A percentile compares a stretch with the other conserved stretches of the same genome.
These are phyloP conservation scores for Pammene aurita DNA, from an alignment of 2,888 invertebrate species.

Conservation along the genomic window DNA sequence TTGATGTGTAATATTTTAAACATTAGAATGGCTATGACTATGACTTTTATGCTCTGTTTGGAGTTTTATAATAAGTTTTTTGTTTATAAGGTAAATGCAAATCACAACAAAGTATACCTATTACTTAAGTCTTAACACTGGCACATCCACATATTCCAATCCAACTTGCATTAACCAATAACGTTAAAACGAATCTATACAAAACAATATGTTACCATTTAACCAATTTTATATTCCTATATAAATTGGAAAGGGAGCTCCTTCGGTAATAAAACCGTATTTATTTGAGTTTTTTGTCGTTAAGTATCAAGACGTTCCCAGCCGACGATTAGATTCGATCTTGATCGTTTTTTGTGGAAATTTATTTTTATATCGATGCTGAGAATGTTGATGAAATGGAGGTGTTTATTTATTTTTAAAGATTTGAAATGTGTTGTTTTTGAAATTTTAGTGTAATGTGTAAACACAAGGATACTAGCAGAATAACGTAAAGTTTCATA, in stretches of 20 bases:
- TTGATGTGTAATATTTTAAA: no score
- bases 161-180: conserved; percentile 54
- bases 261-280: conserved; percentile 57
- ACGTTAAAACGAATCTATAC: conserved; percentile 75
- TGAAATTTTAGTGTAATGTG: not conserved
- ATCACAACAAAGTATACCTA: no score
- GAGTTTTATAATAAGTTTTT: no score
- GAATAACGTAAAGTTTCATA: no score
- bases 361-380: conserved; percentile 41
- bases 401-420: not conserved
- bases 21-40: no score
- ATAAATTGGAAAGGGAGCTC: conserved; percentile 60
- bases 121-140: no score
- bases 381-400: conserved; percentile 18
- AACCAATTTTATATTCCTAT: conserved; percentile 55
- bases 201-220: conserved; percentile 58
- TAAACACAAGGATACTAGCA: no score
- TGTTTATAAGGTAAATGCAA: no score
- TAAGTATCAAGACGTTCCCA: conserved; percentile 34
- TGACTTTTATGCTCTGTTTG: no score
- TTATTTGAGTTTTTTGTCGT: conserved; percentile 58
- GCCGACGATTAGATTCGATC: conserved; percentile 33
- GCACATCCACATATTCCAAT: conserved; percentile 47
- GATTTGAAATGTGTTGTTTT: not conserved
- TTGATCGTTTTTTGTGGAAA: conserved; percentile 31